These are phyloP conservation scores for Acanthopagrus latus DNA, from an alignment of 2,797 vertebrate genomes.

Conservation along the genomic window DNA sequence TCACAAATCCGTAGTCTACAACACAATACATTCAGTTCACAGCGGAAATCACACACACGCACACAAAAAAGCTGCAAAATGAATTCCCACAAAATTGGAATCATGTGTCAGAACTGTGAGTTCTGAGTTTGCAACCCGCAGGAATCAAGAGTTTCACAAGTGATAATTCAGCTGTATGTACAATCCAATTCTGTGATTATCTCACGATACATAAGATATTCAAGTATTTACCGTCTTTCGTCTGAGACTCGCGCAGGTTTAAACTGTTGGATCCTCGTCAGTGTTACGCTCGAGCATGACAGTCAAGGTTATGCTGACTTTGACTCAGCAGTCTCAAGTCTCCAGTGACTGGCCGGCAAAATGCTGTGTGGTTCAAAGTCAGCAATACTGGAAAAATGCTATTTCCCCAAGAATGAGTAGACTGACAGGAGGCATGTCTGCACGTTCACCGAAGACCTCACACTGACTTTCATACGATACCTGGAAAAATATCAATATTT, in stretches of 20 bases:
- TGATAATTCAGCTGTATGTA: background rate
- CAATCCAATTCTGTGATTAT: background rate
- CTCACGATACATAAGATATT: background rate
- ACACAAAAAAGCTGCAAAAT: background rate
- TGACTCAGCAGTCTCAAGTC: constrained; percentile 61
- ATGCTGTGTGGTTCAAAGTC: constrained; percentile 33
- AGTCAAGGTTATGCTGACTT: constrained; percentile 38
- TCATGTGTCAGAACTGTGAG: background rate
- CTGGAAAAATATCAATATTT: too few relatives aligned
- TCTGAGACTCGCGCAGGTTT: background rate
- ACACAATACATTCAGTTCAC: background rate
- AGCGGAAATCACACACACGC: background rate
- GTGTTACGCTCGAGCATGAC: constrained; percentile 19
- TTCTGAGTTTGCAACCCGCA: background rate
- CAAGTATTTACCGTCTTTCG: background rate
- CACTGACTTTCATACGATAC: background rate
- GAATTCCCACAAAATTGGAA: background rate
- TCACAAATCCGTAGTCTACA: background rate
- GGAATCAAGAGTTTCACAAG: background rate
- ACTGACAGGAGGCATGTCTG: background rate
- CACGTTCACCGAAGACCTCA: background rate
- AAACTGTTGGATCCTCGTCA: background rate
- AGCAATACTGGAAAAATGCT: constrained; percentile 23
- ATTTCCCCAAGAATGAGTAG: background rate
- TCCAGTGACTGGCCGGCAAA: constrained; percentile 20